Evolutionary conservation across 2,113 vertebrate species (phyloP).

Genomic region (Sciurus niger): DNA sequence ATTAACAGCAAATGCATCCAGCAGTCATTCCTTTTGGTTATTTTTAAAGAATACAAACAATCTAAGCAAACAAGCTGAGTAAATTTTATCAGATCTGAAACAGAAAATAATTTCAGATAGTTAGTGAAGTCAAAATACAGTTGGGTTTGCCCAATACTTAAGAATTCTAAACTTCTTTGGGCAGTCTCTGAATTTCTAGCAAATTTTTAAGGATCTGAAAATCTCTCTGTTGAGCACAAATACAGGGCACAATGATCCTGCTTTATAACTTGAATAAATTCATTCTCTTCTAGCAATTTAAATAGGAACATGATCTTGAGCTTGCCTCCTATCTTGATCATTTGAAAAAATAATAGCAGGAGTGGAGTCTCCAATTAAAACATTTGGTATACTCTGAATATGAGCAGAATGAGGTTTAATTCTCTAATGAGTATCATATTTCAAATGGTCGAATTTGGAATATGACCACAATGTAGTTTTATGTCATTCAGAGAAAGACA

Average conservation of each 20-base stretch:
- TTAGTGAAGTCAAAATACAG: neutral
- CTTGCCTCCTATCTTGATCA: neutral
- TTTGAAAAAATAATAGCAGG: neutral
- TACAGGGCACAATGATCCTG: neutral
- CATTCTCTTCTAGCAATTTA: neutral
- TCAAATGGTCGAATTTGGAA: neutral
- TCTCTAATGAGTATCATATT: no score
- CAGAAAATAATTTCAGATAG: neutral
- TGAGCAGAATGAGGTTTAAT: neutral
- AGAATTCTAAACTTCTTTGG: neutral
- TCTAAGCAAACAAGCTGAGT: neutral
- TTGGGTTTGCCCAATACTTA: neutral
- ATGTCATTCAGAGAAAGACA: neutral
- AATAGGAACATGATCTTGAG: neutral
- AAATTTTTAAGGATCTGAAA: neutral
- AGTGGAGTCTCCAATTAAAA: neutral
- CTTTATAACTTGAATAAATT: neutral
- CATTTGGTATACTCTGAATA: fast-evolving
- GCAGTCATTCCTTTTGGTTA: neutral
- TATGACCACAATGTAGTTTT: neutral
- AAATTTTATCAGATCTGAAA: neutral
- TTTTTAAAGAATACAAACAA: slow-evolving; percentile 39
- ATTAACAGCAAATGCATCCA: neutral
- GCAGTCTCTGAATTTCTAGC: neutral
- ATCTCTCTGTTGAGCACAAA: neutral